Conservation (phyloP, 2,888 invertebrate genomes). For the Dusona sp. region DNA sequence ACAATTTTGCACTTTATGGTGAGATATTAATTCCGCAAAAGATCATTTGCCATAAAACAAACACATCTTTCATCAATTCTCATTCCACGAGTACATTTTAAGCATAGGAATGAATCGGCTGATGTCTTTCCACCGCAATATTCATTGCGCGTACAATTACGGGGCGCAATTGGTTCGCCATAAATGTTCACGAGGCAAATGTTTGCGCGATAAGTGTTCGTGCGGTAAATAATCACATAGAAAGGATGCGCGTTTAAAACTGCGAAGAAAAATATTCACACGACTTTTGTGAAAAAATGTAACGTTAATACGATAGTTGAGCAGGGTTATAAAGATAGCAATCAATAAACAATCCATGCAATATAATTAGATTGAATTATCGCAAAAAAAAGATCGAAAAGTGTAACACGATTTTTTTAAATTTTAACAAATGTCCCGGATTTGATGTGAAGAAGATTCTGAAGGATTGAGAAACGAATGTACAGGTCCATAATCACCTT, state of each 20-base stretch:
- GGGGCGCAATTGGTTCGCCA: slow-evolving; percentile 1
- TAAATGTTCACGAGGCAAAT: slow-evolving; percentile 8
- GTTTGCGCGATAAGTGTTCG: slow-evolving; percentile 18
- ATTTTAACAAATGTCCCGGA: background rate
- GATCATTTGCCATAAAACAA: background rate
- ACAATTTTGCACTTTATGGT: background rate
- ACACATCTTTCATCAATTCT: slow-evolving; percentile 16
- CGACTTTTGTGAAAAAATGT: background rate
- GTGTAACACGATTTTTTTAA: background rate
- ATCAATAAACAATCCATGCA: background rate
- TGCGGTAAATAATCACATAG: slow-evolving; percentile 2
- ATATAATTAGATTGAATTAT: background rate
- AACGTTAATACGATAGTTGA: background rate
- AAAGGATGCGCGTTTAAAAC: background rate
- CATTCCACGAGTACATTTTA: background rate
- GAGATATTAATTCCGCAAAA: background rate
- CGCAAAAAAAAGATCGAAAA: background rate
- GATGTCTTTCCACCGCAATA: background rate
- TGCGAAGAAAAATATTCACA: background rate
- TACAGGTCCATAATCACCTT: background rate
- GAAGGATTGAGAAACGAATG: background rate
- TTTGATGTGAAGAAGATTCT: background rate
- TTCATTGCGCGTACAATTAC: slow-evolving; percentile 14
- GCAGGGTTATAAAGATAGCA: background rate
- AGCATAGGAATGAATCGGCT: background rate